Conservation (phyloP, 37 sponge, comb jelly and placozoan species). For the Spongilla lacustris region DNA sequence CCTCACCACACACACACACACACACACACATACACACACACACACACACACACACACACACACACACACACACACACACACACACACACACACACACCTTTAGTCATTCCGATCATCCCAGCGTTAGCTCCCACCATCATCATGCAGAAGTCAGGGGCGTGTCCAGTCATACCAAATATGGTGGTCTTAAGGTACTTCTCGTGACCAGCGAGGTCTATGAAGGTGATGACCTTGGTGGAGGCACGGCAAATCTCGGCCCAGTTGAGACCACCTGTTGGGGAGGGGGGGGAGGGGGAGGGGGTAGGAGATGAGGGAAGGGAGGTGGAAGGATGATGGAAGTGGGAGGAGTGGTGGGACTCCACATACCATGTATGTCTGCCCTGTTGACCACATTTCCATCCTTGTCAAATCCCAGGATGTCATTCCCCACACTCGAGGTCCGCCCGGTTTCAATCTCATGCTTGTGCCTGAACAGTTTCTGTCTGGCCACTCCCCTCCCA, state of each 20-base stretch:
- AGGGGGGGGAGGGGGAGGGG: background rate
- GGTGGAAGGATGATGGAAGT: background rate
- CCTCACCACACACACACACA: background rate
- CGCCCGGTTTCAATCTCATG: slow-evolving; percentile 97
- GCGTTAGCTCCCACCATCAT: slow-evolving; percentile 97
- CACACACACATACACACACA: background rate
- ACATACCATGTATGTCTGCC: background rate
- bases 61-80: background rate
- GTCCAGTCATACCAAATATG: slow-evolving; percentile 99
- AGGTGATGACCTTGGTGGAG: slow-evolving; percentile 94
- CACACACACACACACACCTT: slow-evolving; percentile 44
- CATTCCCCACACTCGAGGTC: slow-evolving; percentile 97
- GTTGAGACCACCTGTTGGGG: slow-evolving; percentile 69
- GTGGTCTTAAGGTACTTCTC: slow-evolving; percentile 97
- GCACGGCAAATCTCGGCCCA: slow-evolving; percentile 91
- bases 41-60: background rate
- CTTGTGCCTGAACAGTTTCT: slow-evolving; percentile 97
- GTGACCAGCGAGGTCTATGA: slow-evolving; percentile 98
- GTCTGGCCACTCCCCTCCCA: slow-evolving; percentile 92
- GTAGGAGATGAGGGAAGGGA: no score
- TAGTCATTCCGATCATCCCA: slow-evolving; percentile 94
- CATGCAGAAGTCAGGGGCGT: slow-evolving; percentile 99
- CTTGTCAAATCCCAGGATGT: slow-evolving; percentile 95
- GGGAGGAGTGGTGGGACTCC: background rate
- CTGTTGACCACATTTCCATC: slow-evolving; percentile 47